Conservation (phyloP, 2,888 invertebrate species). For the Meteorus cinctellus region DNA sequence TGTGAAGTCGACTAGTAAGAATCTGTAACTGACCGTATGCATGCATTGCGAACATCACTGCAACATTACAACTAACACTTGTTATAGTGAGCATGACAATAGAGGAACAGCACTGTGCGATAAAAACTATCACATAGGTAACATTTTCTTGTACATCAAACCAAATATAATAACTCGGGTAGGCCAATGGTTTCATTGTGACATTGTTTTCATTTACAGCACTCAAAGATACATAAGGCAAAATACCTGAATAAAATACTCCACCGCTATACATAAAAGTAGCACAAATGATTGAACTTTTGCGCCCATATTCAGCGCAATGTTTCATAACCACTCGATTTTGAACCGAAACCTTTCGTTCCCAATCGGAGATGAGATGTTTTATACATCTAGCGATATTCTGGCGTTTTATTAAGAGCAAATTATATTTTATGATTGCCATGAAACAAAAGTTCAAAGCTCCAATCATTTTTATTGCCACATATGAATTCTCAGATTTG, state of each 20-base stretch:
- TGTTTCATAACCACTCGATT: conserved; percentile 53
- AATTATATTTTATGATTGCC: conserved; percentile 58
- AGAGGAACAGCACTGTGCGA: conserved; percentile 54
- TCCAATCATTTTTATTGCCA: conserved; percentile 57
- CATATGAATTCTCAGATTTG: conserved; percentile 48
- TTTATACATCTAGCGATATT: conserved; percentile 55
- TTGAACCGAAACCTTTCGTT: conserved; percentile 52
- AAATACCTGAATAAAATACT: conserved; percentile 48
- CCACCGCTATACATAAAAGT: conserved; percentile 56
- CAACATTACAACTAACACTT: conserved; percentile 51
- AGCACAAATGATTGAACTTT: conserved; percentile 49
- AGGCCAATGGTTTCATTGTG: conserved; percentile 53
- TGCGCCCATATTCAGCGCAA: conserved; percentile 54
- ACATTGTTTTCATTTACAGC: conserved; percentile 39
- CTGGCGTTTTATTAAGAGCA: conserved; percentile 42
- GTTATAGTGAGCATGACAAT: conserved; percentile 57
- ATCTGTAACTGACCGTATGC: conserved; percentile 56
- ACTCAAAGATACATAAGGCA: conserved; percentile 47
- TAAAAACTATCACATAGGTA: conserved; percentile 57
- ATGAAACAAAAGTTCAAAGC: conserved; percentile 60
- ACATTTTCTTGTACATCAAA: conserved; percentile 55
- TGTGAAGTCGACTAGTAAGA: conserved; percentile 39
- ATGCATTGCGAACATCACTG: conserved; percentile 55
- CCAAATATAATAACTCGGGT: conserved; percentile 56
- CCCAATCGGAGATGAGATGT: conserved; percentile 58